Conservation (phyloP, 2,888 invertebrate genomes). For the Prosopocoilus inquinatus region DNA sequence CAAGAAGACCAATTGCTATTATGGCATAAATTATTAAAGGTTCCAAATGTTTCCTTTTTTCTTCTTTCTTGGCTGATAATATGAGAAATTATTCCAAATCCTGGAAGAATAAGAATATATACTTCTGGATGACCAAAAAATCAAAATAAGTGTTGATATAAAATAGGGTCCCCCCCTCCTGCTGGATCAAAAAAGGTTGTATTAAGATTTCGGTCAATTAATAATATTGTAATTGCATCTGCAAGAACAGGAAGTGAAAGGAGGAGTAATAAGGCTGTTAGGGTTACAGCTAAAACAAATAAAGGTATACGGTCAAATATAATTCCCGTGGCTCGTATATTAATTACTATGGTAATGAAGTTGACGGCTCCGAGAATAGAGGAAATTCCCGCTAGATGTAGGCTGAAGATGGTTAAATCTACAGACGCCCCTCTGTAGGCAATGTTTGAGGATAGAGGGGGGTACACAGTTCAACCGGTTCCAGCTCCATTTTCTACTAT, state of each 20-base stretch:
- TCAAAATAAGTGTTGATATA: slow-evolving; percentile 84
- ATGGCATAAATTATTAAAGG: slow-evolving; percentile 87
- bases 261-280: slow-evolving; percentile 58
- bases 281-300: too few relatives aligned
- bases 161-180: slow-evolving; percentile 45
- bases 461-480: too few relatives aligned
- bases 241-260: slow-evolving; percentile 74
- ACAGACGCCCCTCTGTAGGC: slow-evolving; percentile 67
- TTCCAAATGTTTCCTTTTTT: too few relatives aligned
- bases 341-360: slow-evolving; percentile 77
- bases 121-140: too few relatives aligned
- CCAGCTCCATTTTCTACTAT: too few relatives aligned
- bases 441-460: too few relatives aligned
- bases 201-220: too few relatives aligned
- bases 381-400: slow-evolving; percentile 72
- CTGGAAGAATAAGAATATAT: too few relatives aligned
- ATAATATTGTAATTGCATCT: slow-evolving; percentile 75
- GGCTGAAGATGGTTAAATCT: slow-evolving; percentile 73
- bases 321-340: too few relatives aligned
- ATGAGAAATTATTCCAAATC: too few relatives aligned
- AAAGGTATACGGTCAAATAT: slow-evolving; percentile 66
- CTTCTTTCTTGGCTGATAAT: too few relatives aligned
- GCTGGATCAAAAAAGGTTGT: slow-evolving; percentile 79
- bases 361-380: slow-evolving; percentile 76
- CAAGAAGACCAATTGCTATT: slow-evolving; percentile 77